A percentile compares a stretch with the other conserved stretches of the same genome.
Conservation (phyloP, 2,888 invertebrate species). For the Drosophila incognita region DNA sequence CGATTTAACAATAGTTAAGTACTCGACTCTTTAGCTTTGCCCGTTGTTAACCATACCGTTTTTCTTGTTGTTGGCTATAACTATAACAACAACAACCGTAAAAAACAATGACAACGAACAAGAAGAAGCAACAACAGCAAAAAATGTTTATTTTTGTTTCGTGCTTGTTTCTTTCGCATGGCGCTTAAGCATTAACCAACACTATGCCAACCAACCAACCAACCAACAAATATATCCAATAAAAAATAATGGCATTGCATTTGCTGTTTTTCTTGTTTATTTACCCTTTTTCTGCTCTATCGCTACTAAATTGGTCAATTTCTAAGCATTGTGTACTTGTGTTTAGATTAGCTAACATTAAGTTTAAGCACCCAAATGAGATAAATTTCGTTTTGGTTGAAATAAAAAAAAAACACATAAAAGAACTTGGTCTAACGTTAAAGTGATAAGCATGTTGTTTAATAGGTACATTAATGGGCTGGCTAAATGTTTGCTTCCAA, state of each 20-base stretch:
- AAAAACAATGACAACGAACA: conserved; percentile 32
- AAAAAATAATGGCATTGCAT: conserved; percentile 29
- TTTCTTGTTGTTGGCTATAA: conserved; percentile 31
- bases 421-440: not conserved
- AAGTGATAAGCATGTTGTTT: not conserved
- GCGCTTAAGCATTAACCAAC: conserved; percentile 54
- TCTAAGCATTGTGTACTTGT: conserved; percentile 23
- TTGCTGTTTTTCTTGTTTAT: conserved; percentile 21
- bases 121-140: conserved; percentile 19
- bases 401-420: not conserved
- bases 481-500: not conserved
- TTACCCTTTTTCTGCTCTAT: not conserved
- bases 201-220: conserved; percentile 10
- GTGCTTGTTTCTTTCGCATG: conserved; percentile 44
- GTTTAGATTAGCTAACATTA: conserved; percentile 31
- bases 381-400: not conserved
- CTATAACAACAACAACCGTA: conserved; percentile 37
- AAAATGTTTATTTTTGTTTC: conserved; percentile 33
- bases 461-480: not conserved
- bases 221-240: conserved; percentile 22
- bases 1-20: conserved; percentile 75
- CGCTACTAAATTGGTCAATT: conserved; percentile 48
- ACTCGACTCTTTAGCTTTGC: conserved; percentile 62
- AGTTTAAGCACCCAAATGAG: conserved; percentile 18
- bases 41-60: conserved; percentile 67